Evolutionary conservation across 53 echinoderm and acorn worm genomes (phyloP), one percentile per base, ranked within the genome.

Genomic region (Antedon mediterranea): DNA sequence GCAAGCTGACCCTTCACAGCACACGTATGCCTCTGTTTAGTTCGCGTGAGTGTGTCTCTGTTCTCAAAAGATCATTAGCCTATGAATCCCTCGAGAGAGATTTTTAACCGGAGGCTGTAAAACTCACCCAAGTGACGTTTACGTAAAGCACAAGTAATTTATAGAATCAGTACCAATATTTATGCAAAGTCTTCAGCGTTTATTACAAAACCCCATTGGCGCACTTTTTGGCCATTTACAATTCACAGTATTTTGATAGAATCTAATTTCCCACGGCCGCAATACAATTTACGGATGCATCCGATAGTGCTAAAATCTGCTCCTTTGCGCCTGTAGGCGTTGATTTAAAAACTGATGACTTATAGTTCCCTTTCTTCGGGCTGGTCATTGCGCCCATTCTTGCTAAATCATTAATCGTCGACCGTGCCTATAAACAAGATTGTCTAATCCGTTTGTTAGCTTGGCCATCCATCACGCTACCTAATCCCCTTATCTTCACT

Each of bases 251-350:
- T 57, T 57, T 57, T 23, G 57, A 57, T 57, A 57, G 57, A 13
- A 57, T 57, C 57, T 57, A 57, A 57, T 57, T 57, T 57, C 57
- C 57, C 57, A 57, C 57, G 57, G 23, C 57, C 57, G 57, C 57
- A 57, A 57, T 57, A 57, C 23, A 57, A 57, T 57, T 57, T 57
- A 18, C 23, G 23, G 23, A 57, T 26, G 23, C 57, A 57, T 57
- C 57, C 57, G 57, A 57, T 57, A 57, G 57, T 57, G 57, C 57
- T 57, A 57, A 57, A 57, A 57, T 57, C 57, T 57, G 57, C 57
- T 57, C 57, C 2, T 57, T 57, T 57, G 57, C 57, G 57, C 57
- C 57, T 57, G 23, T 57, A 57, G 57, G 57, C 57, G 57, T 57
- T 57, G 57, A 57, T 57, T 57, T 23, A 57, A 57, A 57, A 37